Percentiles rank a stretch among this genome's conserved stretches.
Evolutionary conservation across 2,797 vertebrate species (phyloP).

Genomic region (Paratrypauchen microcephalus): DNA sequence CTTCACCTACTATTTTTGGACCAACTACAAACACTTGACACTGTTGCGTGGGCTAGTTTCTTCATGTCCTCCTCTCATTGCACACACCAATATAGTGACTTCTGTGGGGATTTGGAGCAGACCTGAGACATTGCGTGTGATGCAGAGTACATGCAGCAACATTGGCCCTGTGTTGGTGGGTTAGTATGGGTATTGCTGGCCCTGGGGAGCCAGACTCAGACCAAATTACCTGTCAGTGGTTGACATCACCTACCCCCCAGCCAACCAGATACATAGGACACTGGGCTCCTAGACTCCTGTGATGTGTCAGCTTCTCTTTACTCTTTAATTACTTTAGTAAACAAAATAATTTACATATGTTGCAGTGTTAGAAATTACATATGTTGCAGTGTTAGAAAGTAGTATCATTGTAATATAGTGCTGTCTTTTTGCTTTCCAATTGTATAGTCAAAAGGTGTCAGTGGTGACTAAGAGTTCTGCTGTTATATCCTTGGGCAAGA

Average conservation of each 20-base stretch:
- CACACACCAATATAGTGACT: constrained; percentile 36
- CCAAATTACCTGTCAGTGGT: constrained; percentile 79
- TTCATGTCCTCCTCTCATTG: constrained; percentile 45
- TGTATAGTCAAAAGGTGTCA: no score
- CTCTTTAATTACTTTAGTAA: constrained; percentile 21
- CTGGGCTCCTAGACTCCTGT: constrained; percentile 63
- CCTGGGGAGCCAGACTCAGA: constrained; percentile 63
- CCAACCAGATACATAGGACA: constrained; percentile 68
- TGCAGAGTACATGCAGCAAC: constrained; percentile 8
- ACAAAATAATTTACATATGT: neutral
- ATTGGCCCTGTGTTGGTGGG: constrained; percentile 22
- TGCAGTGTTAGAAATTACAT: neutral
- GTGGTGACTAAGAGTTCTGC: neutral
- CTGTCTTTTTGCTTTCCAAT: no score
- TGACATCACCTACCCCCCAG: constrained; percentile 79
- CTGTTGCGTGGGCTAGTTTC: constrained; percentile 24
- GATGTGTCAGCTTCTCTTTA: constrained; percentile 63
- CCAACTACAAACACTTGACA: constrained; percentile 17
- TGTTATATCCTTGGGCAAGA: neutral
- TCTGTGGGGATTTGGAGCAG: constrained; percentile 35
- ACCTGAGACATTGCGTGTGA: constrained; percentile 35
- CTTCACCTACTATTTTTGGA: neutral
- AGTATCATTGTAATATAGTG: neutral
- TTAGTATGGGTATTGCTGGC: constrained; percentile 54
- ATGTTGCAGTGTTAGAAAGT: neutral